Evolutionary conservation across 2,113 vertebrate genomes (phyloP).

Genomic region (Elgaria multicarinata): DNA sequence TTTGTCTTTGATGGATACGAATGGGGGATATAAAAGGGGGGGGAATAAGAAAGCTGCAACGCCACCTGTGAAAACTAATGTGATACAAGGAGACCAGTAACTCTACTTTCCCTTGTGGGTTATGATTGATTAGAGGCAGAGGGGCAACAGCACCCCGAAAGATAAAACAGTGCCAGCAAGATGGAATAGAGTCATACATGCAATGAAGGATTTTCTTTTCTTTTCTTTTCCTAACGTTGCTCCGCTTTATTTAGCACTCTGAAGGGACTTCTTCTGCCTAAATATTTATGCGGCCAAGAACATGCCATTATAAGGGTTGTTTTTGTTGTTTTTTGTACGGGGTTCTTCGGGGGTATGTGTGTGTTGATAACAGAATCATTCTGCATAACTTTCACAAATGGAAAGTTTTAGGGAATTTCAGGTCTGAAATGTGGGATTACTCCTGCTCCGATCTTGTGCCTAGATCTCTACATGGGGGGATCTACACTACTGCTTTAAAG

Average conservation of each 20-base stretch:
- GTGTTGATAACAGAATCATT: background rate
- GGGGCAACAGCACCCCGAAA: background rate
- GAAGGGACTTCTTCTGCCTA: background rate
- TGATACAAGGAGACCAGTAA: conserved; percentile 25
- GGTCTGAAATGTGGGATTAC: too few species aligned
- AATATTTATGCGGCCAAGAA: background rate
- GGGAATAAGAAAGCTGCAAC: background rate
- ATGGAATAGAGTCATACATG: background rate
- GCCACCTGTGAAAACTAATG: conserved; percentile 17
- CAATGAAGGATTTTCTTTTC: background rate
- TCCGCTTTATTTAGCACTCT: background rate
- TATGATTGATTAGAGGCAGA: background rate
- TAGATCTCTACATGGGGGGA: too few species aligned
- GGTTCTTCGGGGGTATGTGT: too few species aligned
- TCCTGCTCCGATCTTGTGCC: too few species aligned
- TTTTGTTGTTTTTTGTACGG: background rate
- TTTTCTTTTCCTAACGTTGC: background rate
- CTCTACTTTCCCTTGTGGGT: background rate
- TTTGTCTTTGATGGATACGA: conserved; percentile 75
- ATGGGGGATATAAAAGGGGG: conserved; percentile 41
- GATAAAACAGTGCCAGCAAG: conserved; percentile 6
- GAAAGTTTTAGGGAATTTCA: background rate
- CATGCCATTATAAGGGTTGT: background rate
- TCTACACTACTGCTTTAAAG: too few species aligned
- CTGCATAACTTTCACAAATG: background rate